Evolutionary conservation across 2,113 vertebrate genomes (phyloP), one percentile per base, ranked within the genome.

Genomic region (Myotis lucifugus): DNA sequence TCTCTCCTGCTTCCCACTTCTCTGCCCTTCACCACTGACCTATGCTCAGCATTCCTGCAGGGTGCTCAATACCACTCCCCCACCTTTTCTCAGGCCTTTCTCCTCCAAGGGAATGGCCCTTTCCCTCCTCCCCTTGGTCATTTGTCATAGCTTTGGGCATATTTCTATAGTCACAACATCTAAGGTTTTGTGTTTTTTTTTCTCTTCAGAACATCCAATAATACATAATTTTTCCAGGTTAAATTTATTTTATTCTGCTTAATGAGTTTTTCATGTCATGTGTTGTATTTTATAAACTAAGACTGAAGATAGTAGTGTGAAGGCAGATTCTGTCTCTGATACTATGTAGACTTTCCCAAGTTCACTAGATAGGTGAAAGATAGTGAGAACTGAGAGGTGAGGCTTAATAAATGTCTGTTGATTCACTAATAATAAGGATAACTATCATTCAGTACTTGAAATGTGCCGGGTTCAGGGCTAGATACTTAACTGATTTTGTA

Each of bases 361-460:
- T 66, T 91, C 73, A 73, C 59, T 66, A 29, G 37, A 18, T 69
- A n/a, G 25, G 8, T 59, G 61, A 67, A 27, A 61, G 19, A 54
- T 6, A 23, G 32, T 40, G 46, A 59, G 27, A 14, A 50, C 21
- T 72, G 73, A 88, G 27, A 91, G 40, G 6, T 46, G 19, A 82
- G 3, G 14, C 4, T 85, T 74, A 67, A 72, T 84, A 81, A 56
- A 23, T 72, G 12, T 37, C 23, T 61, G 15, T 17, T 81, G 23
- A 50, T 94, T 88, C n/a, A 77, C 66, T 79, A 87, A 34, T 25
- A 87, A 96, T 76, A 91, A 40, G 14, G n/a, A 61, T 15, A 61
- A 25, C 19, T 76, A 21, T 76, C 42, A 37, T 0, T 64, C 17
- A 56, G 14, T n/a, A 72, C 29, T 69, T 90, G 23, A 0, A 56